Evolutionary conservation across 2,888 invertebrate species (phyloP).

Genomic region (Coelinius sp.): DNA sequence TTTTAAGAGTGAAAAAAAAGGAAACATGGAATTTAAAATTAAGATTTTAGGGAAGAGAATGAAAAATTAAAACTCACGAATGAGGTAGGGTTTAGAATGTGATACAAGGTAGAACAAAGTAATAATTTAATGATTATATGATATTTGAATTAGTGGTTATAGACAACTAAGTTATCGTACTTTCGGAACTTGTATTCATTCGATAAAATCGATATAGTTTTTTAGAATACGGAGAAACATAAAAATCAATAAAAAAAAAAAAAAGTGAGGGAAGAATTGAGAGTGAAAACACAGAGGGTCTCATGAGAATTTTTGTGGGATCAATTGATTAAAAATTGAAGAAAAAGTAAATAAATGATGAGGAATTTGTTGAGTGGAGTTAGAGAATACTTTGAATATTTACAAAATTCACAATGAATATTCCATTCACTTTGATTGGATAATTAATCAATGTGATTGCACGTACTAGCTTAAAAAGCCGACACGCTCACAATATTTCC

Average conservation of each 20-base stretch:
- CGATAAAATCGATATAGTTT: constrained; percentile 69
- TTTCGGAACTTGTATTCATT: constrained; percentile 67
- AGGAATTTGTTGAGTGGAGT: neutral
- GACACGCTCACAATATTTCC: constrained; percentile 13
- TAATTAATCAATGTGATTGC: constrained; percentile 3
- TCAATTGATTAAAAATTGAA: constrained; percentile 14
- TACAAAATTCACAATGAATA: constrained; percentile 11
- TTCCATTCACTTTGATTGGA: constrained; percentile 18
- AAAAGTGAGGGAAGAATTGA: constrained; percentile 33
- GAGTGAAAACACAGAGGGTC: constrained; percentile 18
- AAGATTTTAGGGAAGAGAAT: neutral
- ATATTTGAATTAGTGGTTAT: constrained; percentile 67
- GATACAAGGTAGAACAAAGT: constrained; percentile 70
- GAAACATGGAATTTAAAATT: neutral
- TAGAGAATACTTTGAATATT: constrained; percentile 1
- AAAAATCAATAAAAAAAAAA: constrained; percentile 46
- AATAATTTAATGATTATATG: constrained; percentile 71
- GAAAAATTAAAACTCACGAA: constrained; percentile 25
- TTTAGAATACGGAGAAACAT: constrained; percentile 63
- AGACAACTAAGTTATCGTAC: constrained; percentile 64
- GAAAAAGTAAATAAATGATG: neutral
- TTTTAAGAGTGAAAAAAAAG: constrained; percentile 7
- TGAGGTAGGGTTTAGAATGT: constrained; percentile 65
- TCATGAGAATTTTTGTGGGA: constrained; percentile 23
- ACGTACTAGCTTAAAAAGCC: constrained; percentile 10